Evolutionary conservation across 2,888 invertebrate genomes (phyloP), one percentile per base, ranked within the genome.

Genomic region (Aspidiotus destructor): DNA sequence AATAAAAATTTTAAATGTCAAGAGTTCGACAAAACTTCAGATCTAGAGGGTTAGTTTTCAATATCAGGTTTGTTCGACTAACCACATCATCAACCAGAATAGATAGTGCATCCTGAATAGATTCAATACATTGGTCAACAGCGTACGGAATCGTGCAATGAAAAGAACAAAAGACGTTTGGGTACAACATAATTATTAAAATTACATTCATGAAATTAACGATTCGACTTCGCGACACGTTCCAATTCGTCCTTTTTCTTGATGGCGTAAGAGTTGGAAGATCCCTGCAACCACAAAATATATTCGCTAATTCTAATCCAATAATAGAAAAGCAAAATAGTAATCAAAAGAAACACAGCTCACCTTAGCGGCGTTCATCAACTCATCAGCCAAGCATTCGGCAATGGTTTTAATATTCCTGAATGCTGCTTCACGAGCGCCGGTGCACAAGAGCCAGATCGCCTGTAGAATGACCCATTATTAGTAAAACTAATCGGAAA

Each of bases 221-320:
- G 92, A 86, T 99, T 99, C 80, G 97, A 98, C 83, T 99, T 99
- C 78, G 99, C 99, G 75, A 99, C 99, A 86, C 99, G 93, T 82
- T 99, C 99, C 81, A 99, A 84, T 83, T 99, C 99, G 80, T 99
- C 99, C 82, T 99, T 99, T 86, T 99, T 99, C 85, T 99, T 99
- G 82, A 99, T 99, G 74, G 99, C 99, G 77, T 99, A 98, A 53
- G 97, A 97, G 83, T 99, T 99, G 72, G 98, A 98, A 72, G 98
- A 99, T 73, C 99, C 99, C 87, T 88, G 77, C 73, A 75, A 76
- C 40, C 16, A 67, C 69, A 71, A 73, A 72, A 71, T 28, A 41
- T 15, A 11, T 13, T 48, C 2, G 48, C 6, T 28, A 63, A 41
- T 7, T 15, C 2, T 61, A 7, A 57, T 3, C 57, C 10, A 15